Percentiles rank a stretch among this genome's conserved stretches.
Conservation (phyloP, 2,113 vertebrate species). For the Ploceus nigricollis region DNA sequence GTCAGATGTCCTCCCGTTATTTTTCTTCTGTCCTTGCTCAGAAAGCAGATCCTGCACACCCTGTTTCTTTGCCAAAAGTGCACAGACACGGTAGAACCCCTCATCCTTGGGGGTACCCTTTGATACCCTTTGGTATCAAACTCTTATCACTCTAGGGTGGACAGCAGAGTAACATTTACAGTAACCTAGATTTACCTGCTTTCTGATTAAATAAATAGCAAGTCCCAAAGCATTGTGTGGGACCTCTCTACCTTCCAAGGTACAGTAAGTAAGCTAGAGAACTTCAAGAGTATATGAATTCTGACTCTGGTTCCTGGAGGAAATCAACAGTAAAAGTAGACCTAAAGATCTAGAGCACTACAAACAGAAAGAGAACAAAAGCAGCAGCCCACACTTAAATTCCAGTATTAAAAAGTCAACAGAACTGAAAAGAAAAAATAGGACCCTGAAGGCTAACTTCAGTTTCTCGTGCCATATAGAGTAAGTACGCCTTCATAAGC, state of each 20-base stretch:
- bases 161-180: background rate
- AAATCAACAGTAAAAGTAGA: background rate
- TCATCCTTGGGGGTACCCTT: background rate
- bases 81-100: background rate
- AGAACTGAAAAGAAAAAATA: background rate
- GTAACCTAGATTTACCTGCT: background rate
- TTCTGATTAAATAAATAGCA: background rate
- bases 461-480: rapidly evolving
- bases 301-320: background rate
- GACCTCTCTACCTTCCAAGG: background rate
- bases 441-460: background rate
- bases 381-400: background rate
- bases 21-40: background rate
- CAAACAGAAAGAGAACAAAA: rapidly evolving
- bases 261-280: background rate
- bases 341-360: background rate
- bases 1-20: background rate
- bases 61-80: background rate
- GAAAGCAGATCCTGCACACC: background rate
- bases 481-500: background rate
- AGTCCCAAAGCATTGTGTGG: background rate
- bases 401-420: background rate
- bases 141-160: background rate
- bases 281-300: background rate
- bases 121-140: background rate